phyloP scores from a whole-genome alignment of 1,140 invertebrate species.

The Trichonephila clavipes region DNA sequence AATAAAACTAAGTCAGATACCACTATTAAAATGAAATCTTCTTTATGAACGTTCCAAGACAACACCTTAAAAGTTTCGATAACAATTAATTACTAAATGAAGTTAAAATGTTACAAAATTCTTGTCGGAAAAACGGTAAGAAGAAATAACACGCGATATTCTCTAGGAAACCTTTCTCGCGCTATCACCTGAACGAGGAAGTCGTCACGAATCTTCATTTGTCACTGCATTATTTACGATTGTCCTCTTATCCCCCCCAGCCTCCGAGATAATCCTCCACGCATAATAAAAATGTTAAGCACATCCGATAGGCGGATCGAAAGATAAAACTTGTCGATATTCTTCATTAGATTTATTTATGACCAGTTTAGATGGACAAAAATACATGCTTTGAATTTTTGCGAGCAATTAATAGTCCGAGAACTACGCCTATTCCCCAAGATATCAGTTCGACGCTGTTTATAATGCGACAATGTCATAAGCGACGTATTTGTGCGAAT shows the following conservation, averaged over 20 bases:
- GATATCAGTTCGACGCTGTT: neutral
- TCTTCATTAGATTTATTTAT: slow-evolving; percentile 68
- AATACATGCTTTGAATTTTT: slow-evolving; percentile 64
- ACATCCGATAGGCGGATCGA: neutral
- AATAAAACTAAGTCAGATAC: too few relatives aligned
- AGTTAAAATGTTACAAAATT: too few relatives aligned
- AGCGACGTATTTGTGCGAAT: neutral
- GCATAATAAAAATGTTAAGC: slow-evolving; percentile 58
- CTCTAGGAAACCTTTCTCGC: too few relatives aligned
- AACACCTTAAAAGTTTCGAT: too few relatives aligned
- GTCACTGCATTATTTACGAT: neutral
- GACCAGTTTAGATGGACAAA: slow-evolving; percentile 40
- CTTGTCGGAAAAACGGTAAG: too few relatives aligned
- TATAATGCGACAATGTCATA: slow-evolving; percentile 27
- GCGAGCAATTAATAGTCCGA: slow-evolving; percentile 50
- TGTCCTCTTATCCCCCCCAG: neutral
- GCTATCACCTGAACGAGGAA: too few relatives aligned
- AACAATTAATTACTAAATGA: too few relatives aligned
- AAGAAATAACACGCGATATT: too few relatives aligned
- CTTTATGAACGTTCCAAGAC: too few relatives aligned
- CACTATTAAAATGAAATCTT: too few relatives aligned
- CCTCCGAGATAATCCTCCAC: neutral
- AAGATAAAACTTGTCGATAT: slow-evolving; percentile 67
- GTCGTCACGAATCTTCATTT: neutral
- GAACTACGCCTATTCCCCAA: slow-evolving; percentile 20